Evolutionary conservation across 1,140 invertebrate species (phyloP).

Genomic region (Ceratina australensis): DNA sequence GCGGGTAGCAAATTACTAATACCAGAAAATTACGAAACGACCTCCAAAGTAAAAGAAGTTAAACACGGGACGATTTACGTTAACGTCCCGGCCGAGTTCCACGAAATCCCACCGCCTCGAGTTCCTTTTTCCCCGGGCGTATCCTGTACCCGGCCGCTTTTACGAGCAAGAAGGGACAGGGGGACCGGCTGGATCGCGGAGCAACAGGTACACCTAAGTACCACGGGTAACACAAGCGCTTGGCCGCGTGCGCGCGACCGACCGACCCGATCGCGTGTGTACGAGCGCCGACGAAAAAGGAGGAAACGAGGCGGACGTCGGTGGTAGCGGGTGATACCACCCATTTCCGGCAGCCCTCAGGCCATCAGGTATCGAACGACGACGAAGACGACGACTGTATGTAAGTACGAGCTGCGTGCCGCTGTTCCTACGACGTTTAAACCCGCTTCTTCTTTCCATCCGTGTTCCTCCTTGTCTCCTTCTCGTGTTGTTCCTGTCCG

Average conservation of each 20-base stretch:
- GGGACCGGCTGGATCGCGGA: constrained; percentile 18
- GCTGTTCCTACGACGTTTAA: neutral
- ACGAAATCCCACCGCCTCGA: constrained; percentile 42
- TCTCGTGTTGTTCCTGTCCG: neutral
- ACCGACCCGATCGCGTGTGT: constrained; percentile 63
- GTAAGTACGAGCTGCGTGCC: constrained; percentile 6
- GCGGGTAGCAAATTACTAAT: constrained; percentile 35
- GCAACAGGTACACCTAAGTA: constrained; percentile 26
- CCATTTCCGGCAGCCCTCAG: constrained; percentile 69
- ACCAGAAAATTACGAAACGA: constrained; percentile 43
- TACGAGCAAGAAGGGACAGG: constrained; percentile 43
- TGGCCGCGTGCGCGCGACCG: constrained; percentile 31
- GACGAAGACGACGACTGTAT: neutral
- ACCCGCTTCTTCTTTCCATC: constrained; percentile 4
- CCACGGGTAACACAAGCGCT: too few species aligned
- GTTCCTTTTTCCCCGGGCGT: constrained; percentile 42
- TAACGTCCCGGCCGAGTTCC: constrained; percentile 39
- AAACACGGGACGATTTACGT: constrained; percentile 46
- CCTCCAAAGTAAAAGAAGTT: constrained; percentile 42
- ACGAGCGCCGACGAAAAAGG: constrained; percentile 55
- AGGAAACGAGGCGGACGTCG: constrained; percentile 63
- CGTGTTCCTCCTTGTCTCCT: too few species aligned
- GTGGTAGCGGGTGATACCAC: constrained; percentile 73
- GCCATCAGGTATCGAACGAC: constrained; percentile 43
- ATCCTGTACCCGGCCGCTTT: constrained; percentile 41